Conservation (phyloP, 2,797 vertebrate species). For the Jordanella pulchra region DNA sequence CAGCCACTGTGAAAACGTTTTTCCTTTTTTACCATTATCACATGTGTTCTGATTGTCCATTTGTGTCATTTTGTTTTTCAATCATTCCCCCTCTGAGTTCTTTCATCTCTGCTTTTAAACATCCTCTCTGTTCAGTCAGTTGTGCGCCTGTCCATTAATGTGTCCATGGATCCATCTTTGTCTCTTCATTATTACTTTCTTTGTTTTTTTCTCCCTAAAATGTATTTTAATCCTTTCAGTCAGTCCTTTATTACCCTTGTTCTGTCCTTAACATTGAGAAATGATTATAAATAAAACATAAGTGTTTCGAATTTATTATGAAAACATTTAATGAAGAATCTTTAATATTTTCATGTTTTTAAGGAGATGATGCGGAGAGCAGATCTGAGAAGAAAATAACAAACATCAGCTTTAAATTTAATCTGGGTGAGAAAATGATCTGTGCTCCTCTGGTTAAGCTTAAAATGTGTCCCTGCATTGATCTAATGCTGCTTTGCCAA, state of each 20-base stretch:
- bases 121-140: background rate
- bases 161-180: too few relatives aligned
- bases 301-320: too few relatives aligned
- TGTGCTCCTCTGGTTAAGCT: background rate
- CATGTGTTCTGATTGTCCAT: too few relatives aligned
- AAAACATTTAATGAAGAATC: background rate
- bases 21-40: too few relatives aligned
- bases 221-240: too few relatives aligned
- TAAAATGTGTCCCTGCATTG: background rate
- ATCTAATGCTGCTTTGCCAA: background rate
- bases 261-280: too few relatives aligned
- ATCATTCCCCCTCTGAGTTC: too few relatives aligned
- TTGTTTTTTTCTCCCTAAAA: background rate
- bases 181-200: background rate
- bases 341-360: background rate
- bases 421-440: constrained; percentile 69
- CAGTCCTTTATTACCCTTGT: too few relatives aligned
- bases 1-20: background rate
- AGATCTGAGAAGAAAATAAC: constrained; percentile 58
- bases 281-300: too few relatives aligned
- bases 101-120: background rate
- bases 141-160: too few relatives aligned
- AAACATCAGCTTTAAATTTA: constrained; percentile 63
- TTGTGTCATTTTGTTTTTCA: too few relatives aligned
- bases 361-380: constrained; percentile 42